A percentile compares a stretch with the other conserved stretches of the same genome.
These are phyloP conservation scores for Pogonus chalceus DNA, from an alignment of 1,140 invertebrate species.

Conservation along the genomic window DNA sequence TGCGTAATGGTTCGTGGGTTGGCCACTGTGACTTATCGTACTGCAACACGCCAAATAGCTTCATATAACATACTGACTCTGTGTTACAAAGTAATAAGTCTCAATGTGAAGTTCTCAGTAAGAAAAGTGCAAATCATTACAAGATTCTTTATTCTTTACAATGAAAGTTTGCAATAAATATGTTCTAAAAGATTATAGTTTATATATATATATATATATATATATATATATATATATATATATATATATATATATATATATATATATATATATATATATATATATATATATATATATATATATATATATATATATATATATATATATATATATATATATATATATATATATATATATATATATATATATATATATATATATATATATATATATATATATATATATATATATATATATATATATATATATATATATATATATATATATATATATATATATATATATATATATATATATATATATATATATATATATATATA, in stretches of 20 bases:
- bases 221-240: constrained; percentile 1
- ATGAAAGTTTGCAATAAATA: neutral
- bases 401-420: too few species aligned
- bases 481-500: too few species aligned
- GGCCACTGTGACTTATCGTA: neutral
- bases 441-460: too few species aligned
- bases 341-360: too few species aligned
- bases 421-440: too few species aligned
- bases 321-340: too few species aligned
- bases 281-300: too few species aligned
- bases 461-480: too few species aligned
- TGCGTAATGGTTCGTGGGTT: neutral
- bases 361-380: too few species aligned
- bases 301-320: too few species aligned
- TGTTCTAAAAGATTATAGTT: neutral
- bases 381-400: too few species aligned
- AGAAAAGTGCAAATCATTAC: neutral
- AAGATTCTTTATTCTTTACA: neutral
- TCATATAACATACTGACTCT: neutral
- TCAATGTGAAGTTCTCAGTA: neutral
- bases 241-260: constrained; percentile 1
- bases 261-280: too few species aligned
- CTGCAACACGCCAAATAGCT: neutral
- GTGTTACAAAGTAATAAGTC: constrained; percentile 5
- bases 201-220: neutral